Conservation (phyloP, 92 coral and sea anemone genomes). For the Porites evermanni region DNA sequence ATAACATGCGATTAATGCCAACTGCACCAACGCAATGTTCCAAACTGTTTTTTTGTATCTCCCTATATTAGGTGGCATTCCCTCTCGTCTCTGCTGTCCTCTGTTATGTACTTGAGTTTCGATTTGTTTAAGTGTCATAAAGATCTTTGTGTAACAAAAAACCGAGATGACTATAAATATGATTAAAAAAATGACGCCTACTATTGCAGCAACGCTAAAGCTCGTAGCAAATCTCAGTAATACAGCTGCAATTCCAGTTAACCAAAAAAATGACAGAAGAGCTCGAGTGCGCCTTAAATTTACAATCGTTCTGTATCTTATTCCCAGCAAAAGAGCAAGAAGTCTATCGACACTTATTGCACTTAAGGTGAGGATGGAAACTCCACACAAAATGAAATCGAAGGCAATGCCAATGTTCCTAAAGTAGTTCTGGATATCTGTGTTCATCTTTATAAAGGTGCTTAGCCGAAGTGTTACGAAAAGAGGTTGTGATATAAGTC, state of each 20-base stretch:
- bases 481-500: not conserved
- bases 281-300: not conserved
- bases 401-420: too few species aligned
- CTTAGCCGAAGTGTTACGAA: not conserved
- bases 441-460: not conserved
- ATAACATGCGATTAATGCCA: not conserved
- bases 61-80: conserved; percentile 3
- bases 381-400: not conserved
- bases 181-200: not conserved
- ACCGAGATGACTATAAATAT: not conserved
- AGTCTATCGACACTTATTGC: conserved; percentile 29
- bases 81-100: not conserved
- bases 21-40: conserved; percentile 1
- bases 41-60: conserved; percentile 16
- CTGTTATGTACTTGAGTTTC: not conserved
- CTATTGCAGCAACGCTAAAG: not conserved
- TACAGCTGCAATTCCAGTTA: not conserved
- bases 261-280: not conserved
- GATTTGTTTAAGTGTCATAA: not conserved
- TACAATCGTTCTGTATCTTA: conserved; percentile 11
- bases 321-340: conserved; percentile 11
- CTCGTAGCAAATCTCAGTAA: not conserved
- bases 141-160: not conserved
- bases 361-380: conserved; percentile 4
- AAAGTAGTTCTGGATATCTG: not conserved